These are phyloP conservation scores for Tetramorium simillimum DNA, from an alignment of 1,140 invertebrate genomes.

Conservation along the genomic window DNA sequence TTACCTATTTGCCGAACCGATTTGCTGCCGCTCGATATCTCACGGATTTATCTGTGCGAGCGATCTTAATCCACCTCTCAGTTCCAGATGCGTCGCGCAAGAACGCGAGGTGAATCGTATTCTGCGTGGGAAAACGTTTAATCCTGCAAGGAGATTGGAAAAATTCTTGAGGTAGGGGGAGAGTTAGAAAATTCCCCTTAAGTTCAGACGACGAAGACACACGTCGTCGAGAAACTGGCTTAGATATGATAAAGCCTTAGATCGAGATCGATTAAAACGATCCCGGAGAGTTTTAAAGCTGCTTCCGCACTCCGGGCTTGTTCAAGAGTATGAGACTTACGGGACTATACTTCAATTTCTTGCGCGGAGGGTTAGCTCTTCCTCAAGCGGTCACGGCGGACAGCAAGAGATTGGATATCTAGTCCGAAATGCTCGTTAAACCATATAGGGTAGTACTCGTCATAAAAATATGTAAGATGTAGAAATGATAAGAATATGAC, in stretches of 20 bases:
- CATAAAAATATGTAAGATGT: too few species aligned
- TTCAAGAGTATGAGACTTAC: constrained; percentile 23
- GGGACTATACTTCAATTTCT: constrained; percentile 53
- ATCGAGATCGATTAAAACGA: constrained; percentile 51
- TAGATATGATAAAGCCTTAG: constrained; percentile 46
- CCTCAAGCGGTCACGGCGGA: background rate
- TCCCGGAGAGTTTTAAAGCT: constrained; percentile 18
- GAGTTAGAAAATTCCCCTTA: constrained; percentile 1
- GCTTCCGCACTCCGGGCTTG: background rate
- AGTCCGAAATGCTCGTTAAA: background rate
- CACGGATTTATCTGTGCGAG: constrained; percentile 20
- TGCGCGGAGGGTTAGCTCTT: background rate
- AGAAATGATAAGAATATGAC: too few species aligned
- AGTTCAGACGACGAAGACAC: constrained; percentile 46
- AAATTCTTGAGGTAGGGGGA: constrained; percentile 39
- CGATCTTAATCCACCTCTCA: constrained; percentile 20
- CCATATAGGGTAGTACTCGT: too few species aligned
- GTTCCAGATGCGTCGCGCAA: constrained; percentile 34
- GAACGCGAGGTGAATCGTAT: constrained; percentile 42
- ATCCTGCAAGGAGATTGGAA: constrained; percentile 65
- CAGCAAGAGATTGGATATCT: constrained; percentile 39
- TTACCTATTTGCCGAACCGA: constrained; percentile 62
- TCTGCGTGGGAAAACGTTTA: constrained; percentile 52
- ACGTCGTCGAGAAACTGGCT: constrained; percentile 37
- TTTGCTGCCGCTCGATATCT: constrained; percentile 27